These are phyloP conservation scores for Bubo bubo DNA, from an alignment of 2,113 vertebrate species.

Conservation along the genomic window DNA sequence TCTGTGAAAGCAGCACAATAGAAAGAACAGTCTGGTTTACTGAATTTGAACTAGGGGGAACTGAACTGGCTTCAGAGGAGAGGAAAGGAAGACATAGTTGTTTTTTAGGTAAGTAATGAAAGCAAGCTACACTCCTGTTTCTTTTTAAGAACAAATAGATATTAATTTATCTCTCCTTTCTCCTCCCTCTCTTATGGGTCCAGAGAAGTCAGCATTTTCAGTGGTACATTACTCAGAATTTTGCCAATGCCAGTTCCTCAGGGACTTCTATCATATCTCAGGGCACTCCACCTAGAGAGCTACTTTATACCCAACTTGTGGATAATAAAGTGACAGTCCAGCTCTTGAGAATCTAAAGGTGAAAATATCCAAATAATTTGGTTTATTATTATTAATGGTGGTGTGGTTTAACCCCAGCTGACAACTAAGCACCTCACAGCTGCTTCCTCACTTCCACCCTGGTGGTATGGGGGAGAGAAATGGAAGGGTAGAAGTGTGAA, in stretches of 20 bases:
- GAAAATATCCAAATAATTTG: neutral
- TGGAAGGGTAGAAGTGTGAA: neutral
- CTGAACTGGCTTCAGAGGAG: neutral
- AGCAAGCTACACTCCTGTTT: neutral
- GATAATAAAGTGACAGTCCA: neutral
- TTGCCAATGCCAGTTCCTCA: neutral
- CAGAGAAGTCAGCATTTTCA: neutral
- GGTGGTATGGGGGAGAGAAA: neutral
- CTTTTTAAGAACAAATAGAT: neutral
- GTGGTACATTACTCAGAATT: neutral
- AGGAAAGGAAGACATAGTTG: neutral
- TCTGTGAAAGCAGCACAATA: neutral
- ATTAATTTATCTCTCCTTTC: neutral
- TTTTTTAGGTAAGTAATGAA: neutral
- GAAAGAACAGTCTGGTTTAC: neutral
- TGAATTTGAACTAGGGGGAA: neutral
- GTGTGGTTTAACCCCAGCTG: neutral
- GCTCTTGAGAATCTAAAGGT: neutral
- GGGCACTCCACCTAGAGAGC: neutral
- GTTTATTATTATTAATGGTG: neutral
- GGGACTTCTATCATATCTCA: neutral
- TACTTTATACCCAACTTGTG: neutral
- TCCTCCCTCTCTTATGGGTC: neutral
- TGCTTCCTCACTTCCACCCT: fast-evolving
- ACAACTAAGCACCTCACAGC: neutral